Evolutionary conservation across 2,888 invertebrate genomes (phyloP).

Genomic region (Eupithecia centaureata): DNA sequence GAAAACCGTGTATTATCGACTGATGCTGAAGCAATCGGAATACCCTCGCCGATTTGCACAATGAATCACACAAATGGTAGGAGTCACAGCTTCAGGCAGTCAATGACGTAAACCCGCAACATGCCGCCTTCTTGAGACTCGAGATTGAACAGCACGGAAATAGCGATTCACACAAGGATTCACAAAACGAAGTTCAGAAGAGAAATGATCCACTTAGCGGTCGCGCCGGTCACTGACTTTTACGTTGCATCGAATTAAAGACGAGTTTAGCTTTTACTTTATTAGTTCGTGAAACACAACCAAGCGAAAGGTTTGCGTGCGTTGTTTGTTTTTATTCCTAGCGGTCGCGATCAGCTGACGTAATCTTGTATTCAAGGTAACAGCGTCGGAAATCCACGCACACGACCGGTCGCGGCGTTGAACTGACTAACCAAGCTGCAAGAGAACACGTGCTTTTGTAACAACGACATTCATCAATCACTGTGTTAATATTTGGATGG

Average conservation of each 20-base stretch:
- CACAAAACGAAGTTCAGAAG: slow-evolving; percentile 35
- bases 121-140: slow-evolving; percentile 46
- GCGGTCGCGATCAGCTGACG: slow-evolving; percentile 64
- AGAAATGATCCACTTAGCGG: slow-evolving; percentile 46
- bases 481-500: slow-evolving; percentile 56
- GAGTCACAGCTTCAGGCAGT: slow-evolving; percentile 63
- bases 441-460: slow-evolving; percentile 69
- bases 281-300: slow-evolving; percentile 32
- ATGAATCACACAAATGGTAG: slow-evolving; percentile 67
- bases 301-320: slow-evolving; percentile 44
- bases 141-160: slow-evolving; percentile 55
- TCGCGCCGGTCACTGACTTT: slow-evolving; percentile 65
- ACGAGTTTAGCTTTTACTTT: slow-evolving; percentile 30
- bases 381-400: slow-evolving; percentile 42
- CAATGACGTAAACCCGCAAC: slow-evolving; percentile 73
- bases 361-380: slow-evolving; percentile 64
- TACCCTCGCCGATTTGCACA: slow-evolving; percentile 53
- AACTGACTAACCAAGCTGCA: slow-evolving; percentile 62
- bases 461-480: slow-evolving; percentile 45
- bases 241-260: slow-evolving; percentile 33
- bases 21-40: slow-evolving; percentile 48
- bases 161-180: slow-evolving; percentile 47
- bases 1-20: slow-evolving; percentile 29
- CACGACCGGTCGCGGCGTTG: slow-evolving; percentile 46
- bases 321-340: slow-evolving; percentile 58